A percentile compares a stretch with the other conserved stretches of the same genome.
These are phyloP conservation scores for Tribolium madens DNA, from an alignment of 1,140 invertebrate genomes.

Conservation along the genomic window DNA sequence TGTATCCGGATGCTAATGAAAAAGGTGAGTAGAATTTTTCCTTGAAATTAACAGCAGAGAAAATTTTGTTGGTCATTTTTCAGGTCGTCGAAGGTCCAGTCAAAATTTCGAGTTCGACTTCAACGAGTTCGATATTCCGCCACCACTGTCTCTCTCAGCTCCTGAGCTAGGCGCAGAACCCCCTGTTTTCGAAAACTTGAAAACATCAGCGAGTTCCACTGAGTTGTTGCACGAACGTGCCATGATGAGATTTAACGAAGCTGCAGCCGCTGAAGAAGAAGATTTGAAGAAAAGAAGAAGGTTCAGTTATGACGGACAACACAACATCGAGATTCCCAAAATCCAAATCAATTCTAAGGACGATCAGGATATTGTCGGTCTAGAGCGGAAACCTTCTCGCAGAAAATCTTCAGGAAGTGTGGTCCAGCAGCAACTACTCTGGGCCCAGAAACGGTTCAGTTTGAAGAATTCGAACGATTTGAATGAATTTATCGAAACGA, in stretches of 20 bases:
- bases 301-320: constrained; percentile 39
- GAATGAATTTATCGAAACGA: constrained; percentile 50
- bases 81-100: constrained; percentile 49
- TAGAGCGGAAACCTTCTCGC: constrained; percentile 59
- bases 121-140: constrained; percentile 66
- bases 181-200: constrained; percentile 69
- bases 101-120: constrained; percentile 49
- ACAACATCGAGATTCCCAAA: constrained; percentile 61
- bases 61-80: too few relatives aligned
- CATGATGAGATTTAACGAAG: constrained; percentile 83
- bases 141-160: constrained; percentile 82
- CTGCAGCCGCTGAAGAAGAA: constrained; percentile 78
- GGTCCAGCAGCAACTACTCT: constrained; percentile 55
- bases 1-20: constrained; percentile 75
- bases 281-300: constrained; percentile 66
- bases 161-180: constrained; percentile 76
- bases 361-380: constrained; percentile 52
- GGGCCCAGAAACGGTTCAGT: constrained; percentile 62
- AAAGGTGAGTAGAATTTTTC: constrained; percentile 64
- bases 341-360: constrained; percentile 61
- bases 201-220: constrained; percentile 83
- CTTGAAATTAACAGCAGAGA: neutral
- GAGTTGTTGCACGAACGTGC: constrained; percentile 83
- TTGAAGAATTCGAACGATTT: constrained; percentile 61
- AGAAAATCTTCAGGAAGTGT: constrained; percentile 58